Conservation (phyloP, 2,888 invertebrate species). For the Craniophora ligustri region DNA sequence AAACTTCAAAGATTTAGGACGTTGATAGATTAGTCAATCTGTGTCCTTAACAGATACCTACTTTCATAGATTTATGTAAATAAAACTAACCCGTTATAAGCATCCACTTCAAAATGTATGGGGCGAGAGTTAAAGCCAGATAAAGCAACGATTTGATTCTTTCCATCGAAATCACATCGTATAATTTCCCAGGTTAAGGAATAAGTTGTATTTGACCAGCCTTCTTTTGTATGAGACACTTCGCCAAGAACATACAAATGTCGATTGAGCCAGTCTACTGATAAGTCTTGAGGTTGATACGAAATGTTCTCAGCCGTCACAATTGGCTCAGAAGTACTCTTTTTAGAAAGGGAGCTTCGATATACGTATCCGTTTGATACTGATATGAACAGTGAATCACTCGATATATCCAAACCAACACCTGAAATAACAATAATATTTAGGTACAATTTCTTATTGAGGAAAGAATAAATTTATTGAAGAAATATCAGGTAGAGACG, state of each 20-base stretch:
- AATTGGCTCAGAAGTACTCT: slow-evolving; percentile 81
- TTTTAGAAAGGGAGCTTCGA: slow-evolving; percentile 83
- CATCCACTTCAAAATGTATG: slow-evolving; percentile 95
- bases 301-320: slow-evolving; percentile 88
- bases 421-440: slow-evolving; percentile 83
- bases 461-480: neutral
- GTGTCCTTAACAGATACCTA: too few species aligned
- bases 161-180: slow-evolving; percentile 93
- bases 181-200: slow-evolving; percentile 91
- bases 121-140: slow-evolving; percentile 92
- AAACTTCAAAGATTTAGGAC: too few species aligned
- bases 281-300: slow-evolving; percentile 91
- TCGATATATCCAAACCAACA: slow-evolving; percentile 92
- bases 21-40: too few species aligned
- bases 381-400: slow-evolving; percentile 93
- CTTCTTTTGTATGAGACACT: slow-evolving; percentile 85
- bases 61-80: neutral
- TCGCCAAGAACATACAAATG: slow-evolving; percentile 95
- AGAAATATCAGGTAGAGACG: neutral
- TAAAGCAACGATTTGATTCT: slow-evolving; percentile 91
- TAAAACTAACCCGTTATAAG: slow-evolving; percentile 93
- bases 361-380: slow-evolving; percentile 91
- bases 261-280: slow-evolving; percentile 96
- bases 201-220: slow-evolving; percentile 65
- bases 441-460: neutral